Evolutionary conservation across 2,888 invertebrate genomes (phyloP), one percentile per base, ranked within the genome.

Genomic region (Bursaphelenchus okinawaensis): DNA sequence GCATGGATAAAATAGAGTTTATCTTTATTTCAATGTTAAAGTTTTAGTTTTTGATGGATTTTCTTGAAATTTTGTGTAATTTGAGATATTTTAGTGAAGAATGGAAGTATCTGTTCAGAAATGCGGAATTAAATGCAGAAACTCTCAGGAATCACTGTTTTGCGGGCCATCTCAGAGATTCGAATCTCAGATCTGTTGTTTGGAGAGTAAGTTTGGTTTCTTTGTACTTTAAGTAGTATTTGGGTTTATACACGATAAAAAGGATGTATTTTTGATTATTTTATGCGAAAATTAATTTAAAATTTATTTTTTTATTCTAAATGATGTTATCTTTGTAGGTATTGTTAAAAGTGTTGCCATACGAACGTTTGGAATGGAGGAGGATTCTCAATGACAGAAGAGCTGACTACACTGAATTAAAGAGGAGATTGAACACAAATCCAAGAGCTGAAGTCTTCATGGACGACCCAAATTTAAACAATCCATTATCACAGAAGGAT

Each of bases 321-420:
- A 29, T 29, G 23, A 28, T 58, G 8, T n/a, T 27, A n/a, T 31
- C 7, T 61, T 63, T 63, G 19, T 24, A 54, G 68, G 52, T 71
- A 12, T 54, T 69, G 8, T 55, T 68, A 19, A 69, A 71, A 22
- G 66, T 67, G 20, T 24, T 68, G 4, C 68, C 68, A 4, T 50
- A 31, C 8, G 58, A 68, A 22, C 20, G 51, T 7, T 20, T 26
- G 0, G 64, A 66, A 24, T 68, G 68, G 68, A 27, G 31, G 7
- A 22, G 50, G 27, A 52, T 65, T n/a, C 52, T 68, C n/a, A 40
- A 26, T 20, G 29, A 52, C 7, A 40, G 52, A 16, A 29, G 68
- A 6, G 28, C 24, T 9, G 40, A 26, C 12, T 68, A 68, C 52
- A 63, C 27, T 12, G 52, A 55, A 9, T 24, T 68, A 57, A 68